Conservation (phyloP, 92 coral and sea anemone genomes). For the Virgularia gustaviana region DNA sequence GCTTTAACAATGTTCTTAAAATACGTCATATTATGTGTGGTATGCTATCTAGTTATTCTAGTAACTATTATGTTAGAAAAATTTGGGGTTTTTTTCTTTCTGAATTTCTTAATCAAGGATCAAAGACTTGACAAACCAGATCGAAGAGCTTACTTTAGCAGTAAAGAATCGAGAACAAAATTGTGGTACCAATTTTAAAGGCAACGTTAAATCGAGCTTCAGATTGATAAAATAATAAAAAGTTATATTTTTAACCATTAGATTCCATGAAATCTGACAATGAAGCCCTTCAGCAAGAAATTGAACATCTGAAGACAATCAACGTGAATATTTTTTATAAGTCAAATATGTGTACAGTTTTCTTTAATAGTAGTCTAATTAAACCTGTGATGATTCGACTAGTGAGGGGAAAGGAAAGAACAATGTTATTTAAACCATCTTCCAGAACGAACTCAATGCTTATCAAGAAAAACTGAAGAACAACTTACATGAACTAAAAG, state of each 20-base stretch:
- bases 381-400: neutral
- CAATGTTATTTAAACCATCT: neutral
- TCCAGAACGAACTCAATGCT: slow-evolving; percentile 33
- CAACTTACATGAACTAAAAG: slow-evolving; percentile 4
- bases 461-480: slow-evolving; percentile 43
- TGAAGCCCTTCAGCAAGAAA: slow-evolving; percentile 3
- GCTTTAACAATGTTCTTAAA: slow-evolving; percentile 25
- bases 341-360: neutral
- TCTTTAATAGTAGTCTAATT: neutral
- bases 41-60: neutral
- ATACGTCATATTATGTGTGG: too few species aligned
- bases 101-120: slow-evolving; percentile 25
- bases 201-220: neutral
- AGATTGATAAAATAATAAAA: neutral
- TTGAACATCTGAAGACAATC: slow-evolving; percentile 11
- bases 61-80: slow-evolving; percentile 2
- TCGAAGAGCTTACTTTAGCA: slow-evolving; percentile 28
- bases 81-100: too few species aligned
- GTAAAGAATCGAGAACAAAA: slow-evolving; percentile 32
- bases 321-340: neutral
- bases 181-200: slow-evolving; percentile 23
- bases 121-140: slow-evolving; percentile 27
- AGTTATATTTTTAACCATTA: neutral
- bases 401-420: neutral
- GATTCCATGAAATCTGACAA: slow-evolving; percentile 9